Conservation (phyloP, 2,797 vertebrate genomes). For the Chelon labrosus region DNA sequence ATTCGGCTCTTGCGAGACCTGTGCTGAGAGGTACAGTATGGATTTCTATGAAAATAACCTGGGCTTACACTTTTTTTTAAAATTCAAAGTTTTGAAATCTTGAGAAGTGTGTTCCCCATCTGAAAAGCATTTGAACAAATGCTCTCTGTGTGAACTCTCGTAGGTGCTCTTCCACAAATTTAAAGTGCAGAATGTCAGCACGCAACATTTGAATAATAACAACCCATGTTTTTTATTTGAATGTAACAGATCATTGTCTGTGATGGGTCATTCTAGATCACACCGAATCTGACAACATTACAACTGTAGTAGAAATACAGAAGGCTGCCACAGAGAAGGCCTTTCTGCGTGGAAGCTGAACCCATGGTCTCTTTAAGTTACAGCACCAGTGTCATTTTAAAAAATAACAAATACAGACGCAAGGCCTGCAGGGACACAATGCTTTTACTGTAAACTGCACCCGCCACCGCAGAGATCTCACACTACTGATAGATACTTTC, state of each 20-base stretch:
- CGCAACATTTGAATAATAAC: constrained; percentile 34
- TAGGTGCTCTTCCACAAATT: constrained; percentile 46
- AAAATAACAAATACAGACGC: constrained; percentile 71
- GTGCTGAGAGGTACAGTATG: constrained; percentile 67
- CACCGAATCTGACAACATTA: constrained; percentile 27
- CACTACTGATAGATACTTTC: constrained; percentile 57
- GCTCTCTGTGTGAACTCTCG: constrained; percentile 42
- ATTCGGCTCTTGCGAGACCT: constrained; percentile 50
- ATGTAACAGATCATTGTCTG: constrained; percentile 27
- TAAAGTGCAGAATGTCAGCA: constrained; percentile 36
- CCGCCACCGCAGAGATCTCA: constrained; percentile 45
- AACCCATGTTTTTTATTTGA: constrained; percentile 22
- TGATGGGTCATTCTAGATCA: constrained; percentile 11
- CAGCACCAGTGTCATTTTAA: constrained; percentile 56
- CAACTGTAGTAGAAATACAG: background rate
- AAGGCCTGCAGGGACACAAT: constrained; percentile 46
- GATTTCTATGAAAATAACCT: constrained; percentile 75
- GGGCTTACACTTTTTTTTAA: constrained; percentile 36
- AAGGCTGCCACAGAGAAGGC: constrained; percentile 24
- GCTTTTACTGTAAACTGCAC: constrained; percentile 60
- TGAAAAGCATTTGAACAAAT: constrained; percentile 67
- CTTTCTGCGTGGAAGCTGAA: constrained; percentile 27
- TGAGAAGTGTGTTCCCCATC: constrained; percentile 56
- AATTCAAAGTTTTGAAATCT: constrained; percentile 46
- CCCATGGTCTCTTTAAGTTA: constrained; percentile 45